Conservation (phyloP, 2,888 invertebrate species). For the Eristalis tenax region DNA sequence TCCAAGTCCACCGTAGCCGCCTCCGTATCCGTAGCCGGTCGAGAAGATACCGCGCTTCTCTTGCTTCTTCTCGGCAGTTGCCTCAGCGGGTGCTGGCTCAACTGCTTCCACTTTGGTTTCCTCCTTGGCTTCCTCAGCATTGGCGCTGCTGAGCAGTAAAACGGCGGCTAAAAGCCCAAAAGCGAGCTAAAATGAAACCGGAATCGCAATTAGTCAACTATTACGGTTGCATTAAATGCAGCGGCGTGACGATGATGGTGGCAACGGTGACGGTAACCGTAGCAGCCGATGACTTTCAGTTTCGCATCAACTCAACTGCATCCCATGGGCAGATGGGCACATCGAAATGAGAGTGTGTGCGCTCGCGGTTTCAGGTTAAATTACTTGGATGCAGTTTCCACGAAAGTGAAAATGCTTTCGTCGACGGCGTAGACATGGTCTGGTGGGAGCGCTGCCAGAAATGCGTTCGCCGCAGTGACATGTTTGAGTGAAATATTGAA, state of each 20-base stretch:
- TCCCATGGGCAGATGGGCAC: neutral
- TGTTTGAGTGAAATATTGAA: conserved; percentile 13
- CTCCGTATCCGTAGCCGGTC: conserved; percentile 81
- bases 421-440: conserved; percentile 9
- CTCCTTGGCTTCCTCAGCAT: conserved; percentile 84
- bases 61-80: conserved; percentile 86
- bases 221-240: neutral
- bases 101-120: conserved; percentile 75
- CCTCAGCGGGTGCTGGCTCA: conserved; percentile 80
- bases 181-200: conserved; percentile 76
- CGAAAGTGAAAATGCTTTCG: neutral
- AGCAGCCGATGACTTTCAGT: conserved; percentile 21
- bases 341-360: neutral
- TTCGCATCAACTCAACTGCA: neutral
- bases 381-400: neutral
- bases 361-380: neutral
- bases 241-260: conserved; percentile 3
- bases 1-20: conserved; percentile 76
- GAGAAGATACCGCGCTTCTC: conserved; percentile 87
- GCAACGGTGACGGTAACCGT: neutral
- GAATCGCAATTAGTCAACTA: conserved; percentile 5
- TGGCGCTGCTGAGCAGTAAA: conserved; percentile 84
- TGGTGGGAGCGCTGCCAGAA: conserved; percentile 28
- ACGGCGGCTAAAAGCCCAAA: conserved; percentile 83
- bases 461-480: neutral